Evolutionary conservation across 2,797 vertebrate genomes (phyloP).

Genomic region (Nannoperca obscura): DNA sequence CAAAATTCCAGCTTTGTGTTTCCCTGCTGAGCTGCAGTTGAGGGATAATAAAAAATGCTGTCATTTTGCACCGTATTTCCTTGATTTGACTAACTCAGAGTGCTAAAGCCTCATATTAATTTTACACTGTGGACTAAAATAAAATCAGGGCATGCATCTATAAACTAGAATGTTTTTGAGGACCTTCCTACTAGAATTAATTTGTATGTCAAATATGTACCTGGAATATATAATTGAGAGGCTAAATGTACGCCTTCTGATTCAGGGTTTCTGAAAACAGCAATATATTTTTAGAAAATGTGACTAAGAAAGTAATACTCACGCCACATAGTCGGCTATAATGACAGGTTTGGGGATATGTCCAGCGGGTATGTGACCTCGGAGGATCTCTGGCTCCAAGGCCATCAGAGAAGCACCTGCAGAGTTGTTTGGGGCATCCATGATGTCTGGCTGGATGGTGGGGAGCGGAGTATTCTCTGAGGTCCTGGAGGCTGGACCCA

Average conservation of each 20-base stretch:
- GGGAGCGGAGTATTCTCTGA: constrained; percentile 75
- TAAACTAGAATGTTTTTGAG: neutral
- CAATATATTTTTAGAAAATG: neutral
- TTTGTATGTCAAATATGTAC: neutral
- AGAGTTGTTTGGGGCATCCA: constrained; percentile 33
- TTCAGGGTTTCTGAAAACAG: neutral
- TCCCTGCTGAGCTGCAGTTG: no score
- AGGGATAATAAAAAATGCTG: no score
- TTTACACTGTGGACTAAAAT: neutral
- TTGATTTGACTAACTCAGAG: no score
- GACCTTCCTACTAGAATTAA: neutral
- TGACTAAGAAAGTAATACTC: constrained; percentile 76
- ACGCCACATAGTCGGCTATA: constrained; percentile 96
- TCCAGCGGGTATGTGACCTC: constrained; percentile 91
- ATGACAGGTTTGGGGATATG: constrained; percentile 94
- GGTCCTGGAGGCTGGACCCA: constrained; percentile 67
- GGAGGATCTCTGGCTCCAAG: constrained; percentile 83
- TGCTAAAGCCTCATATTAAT: no score
- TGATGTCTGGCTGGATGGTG: constrained; percentile 70
- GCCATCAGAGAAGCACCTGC: constrained; percentile 35
- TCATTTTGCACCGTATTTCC: no score
- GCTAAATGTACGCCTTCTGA: neutral
- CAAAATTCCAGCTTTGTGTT: no score
- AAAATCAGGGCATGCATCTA: neutral
- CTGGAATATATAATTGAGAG: neutral